Evolutionary conservation across 2,888 invertebrate species (phyloP), one percentile per base, ranked within the genome.

Genomic region (Choreutis nemorana): DNA sequence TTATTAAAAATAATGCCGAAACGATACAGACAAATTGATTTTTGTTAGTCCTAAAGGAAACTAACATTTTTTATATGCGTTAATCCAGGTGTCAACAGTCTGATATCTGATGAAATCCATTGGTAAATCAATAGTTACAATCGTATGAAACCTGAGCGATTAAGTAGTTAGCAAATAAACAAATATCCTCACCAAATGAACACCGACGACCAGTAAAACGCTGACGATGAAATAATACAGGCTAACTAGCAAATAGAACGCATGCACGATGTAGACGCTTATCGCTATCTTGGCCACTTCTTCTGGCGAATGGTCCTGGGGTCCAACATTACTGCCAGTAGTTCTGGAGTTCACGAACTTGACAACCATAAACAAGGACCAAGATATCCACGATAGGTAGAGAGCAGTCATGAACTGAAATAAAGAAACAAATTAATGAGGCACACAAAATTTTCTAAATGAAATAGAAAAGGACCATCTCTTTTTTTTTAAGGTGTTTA

Each of bases 181-280:
- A 6, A 18, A 18, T 23, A 14, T 6, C 46, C 61, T 55, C 41
- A 77, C 77, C 51, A 28, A 44, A 40, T 73, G 75, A 2, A 63
- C 53, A 2, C 72, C 73, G 13, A 70, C 34, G 7, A 77, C 48
- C 14, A 75, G 43, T 18, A 75, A 24, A 2, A 66, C 1, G 35
- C 58, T 65, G 10, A 73, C 59, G 1, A 50, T 32, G 6, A 65
- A 31, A 37, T 62, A 58, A 33, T 54, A 64, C 3, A 68, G 26
- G 30, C 59, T 64, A 13, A 72, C 62, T 0, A 65, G 30, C 2
- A 72, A 34, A 21, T 65, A 58, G 31, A 64, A 67, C 0, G 50
- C 67, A 14, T 70, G 67, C 0, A 65, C 48, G n/a, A 73, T 43
- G 40, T 75, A 75, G 9, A 73, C 40, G 9, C 55, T 51, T 2